Evolutionary conservation across 2,797 vertebrate species (phyloP).

Genomic region (Apogon hyalosoma): DNA sequence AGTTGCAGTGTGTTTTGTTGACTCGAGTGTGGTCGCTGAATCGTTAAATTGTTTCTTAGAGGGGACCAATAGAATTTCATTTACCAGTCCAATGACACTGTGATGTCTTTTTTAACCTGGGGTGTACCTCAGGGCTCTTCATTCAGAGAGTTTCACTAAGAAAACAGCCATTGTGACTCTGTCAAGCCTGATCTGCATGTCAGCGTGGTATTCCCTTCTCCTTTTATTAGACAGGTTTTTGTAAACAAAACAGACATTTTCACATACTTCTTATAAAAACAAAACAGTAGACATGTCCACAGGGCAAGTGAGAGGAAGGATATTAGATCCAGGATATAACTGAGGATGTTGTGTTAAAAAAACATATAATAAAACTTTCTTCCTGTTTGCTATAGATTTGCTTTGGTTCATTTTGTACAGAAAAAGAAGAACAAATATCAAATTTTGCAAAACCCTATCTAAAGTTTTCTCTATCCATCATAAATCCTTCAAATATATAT

Average conservation of each 20-base stretch:
- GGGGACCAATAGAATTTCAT: slow-evolving; percentile 50
- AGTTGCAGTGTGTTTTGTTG: slow-evolving; percentile 34
- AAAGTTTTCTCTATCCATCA: neutral
- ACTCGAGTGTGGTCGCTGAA: slow-evolving; percentile 47
- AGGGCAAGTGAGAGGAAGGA: slow-evolving; percentile 33
- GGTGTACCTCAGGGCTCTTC: slow-evolving; percentile 29
- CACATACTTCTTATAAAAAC: slow-evolving; percentile 34
- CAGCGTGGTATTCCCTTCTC: slow-evolving; percentile 41
- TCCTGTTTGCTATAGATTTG: slow-evolving; percentile 8
- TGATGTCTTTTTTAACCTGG: slow-evolving; percentile 50
- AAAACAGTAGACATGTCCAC: slow-evolving; percentile 47
- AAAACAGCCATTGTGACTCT: slow-evolving; percentile 64
- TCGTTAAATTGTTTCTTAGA: slow-evolving; percentile 63
- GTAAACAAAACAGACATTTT: slow-evolving; percentile 56
- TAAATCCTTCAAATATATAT: slow-evolving; percentile 18
- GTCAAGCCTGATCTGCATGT: slow-evolving; percentile 58
- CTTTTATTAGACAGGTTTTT: slow-evolving; percentile 53
- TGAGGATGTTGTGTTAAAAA: slow-evolving; percentile 36
- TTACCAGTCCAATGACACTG: slow-evolving; percentile 55
- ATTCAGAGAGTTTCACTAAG: slow-evolving; percentile 33
- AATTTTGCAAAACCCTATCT: neutral
- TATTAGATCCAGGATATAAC: slow-evolving; percentile 42
- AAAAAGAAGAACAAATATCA: neutral
- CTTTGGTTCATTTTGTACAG: too few species aligned
- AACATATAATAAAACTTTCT: slow-evolving; percentile 1